phyloP scores from a whole-genome alignment of 2,797 vertebrate species.

The Apodemus agrarius region DNA sequence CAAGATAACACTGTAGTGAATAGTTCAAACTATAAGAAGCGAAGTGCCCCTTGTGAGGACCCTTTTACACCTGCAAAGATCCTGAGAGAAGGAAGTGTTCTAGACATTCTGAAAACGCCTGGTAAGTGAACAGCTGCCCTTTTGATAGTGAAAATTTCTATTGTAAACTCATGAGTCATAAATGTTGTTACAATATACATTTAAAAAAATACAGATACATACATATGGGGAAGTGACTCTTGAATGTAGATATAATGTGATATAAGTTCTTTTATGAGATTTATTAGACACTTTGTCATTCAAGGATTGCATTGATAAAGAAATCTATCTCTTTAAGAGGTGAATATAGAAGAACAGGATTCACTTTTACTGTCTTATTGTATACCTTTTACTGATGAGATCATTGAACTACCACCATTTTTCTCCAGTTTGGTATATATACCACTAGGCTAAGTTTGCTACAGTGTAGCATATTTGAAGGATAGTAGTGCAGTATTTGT shows the following conservation, averaged over 20 bases:
- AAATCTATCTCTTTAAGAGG: constrained; percentile 3
- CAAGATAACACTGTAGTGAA: constrained; percentile 81
- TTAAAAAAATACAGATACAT: not conserved
- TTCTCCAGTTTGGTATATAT: not conserved
- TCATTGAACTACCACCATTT: not conserved
- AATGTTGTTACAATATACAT: constrained; percentile 17
- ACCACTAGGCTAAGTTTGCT: not conserved
- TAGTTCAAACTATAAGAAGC: constrained; percentile 84
- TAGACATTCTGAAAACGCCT: constrained; percentile 95
- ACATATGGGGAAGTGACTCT: constrained; percentile 4
- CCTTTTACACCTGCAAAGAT: constrained; percentile 93
- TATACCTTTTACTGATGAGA: not conserved
- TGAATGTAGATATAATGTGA: constrained; percentile 8
- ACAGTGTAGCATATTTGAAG: not conserved
- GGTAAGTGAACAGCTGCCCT: constrained; percentile 87
- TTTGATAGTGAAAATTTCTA: constrained; percentile 16
- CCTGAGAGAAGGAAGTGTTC: constrained; percentile 96
- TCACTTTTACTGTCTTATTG: not conserved
- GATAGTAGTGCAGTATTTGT: not conserved
- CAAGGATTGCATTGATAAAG: not conserved
- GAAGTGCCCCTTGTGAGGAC: constrained; percentile 90
- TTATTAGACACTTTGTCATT: constrained; percentile 38
- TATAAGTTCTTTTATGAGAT: not conserved
- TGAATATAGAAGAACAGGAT: constrained; percentile 23
- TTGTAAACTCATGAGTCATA: constrained; percentile 2